Percentiles rank a stretch among this genome's conserved stretches.
Conservation (phyloP, 1,140 invertebrate genomes). For the Belonocnema kinseyi region DNA sequence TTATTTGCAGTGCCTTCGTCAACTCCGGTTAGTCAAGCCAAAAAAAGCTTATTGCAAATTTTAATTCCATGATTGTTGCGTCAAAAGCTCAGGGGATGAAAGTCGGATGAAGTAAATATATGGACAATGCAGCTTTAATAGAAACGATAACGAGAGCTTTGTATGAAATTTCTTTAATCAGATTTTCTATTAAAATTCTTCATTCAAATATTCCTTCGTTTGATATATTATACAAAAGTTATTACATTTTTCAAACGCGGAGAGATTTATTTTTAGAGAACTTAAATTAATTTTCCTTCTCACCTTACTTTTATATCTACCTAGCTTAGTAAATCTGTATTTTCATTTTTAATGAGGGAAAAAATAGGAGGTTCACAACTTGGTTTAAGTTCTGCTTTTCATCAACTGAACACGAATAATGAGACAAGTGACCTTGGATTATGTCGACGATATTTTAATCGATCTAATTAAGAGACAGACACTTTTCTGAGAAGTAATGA, state of each 20-base stretch:
- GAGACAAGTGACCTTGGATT: constrained; percentile 10
- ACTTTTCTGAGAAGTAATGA: neutral
- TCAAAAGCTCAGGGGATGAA: neutral
- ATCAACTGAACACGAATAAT: constrained; percentile 20
- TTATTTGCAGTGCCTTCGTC: neutral
- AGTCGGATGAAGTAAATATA: neutral
- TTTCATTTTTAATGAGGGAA: neutral
- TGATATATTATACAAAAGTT: no score
- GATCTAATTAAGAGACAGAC: neutral
- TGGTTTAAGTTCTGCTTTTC: neutral
- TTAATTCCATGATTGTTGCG: neutral
- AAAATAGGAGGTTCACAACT: constrained; percentile 9
- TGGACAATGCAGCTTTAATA: neutral
- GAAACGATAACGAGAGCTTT: no score
- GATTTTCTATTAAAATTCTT: no score
- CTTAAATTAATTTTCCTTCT: neutral
- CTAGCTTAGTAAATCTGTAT: neutral
- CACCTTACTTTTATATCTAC: neutral
- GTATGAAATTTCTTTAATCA: no score
- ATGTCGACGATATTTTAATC: neutral
- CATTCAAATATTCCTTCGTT: no score
- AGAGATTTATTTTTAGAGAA: no score
- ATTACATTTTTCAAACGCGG: no score
- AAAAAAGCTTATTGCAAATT: neutral
- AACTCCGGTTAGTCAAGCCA: neutral